A percentile compares a stretch with the other conserved stretches of the same genome.
These are phyloP conservation scores for Syngnathoides biaculeatus DNA, from an alignment of 2,113 vertebrate species.

Conservation along the genomic window DNA sequence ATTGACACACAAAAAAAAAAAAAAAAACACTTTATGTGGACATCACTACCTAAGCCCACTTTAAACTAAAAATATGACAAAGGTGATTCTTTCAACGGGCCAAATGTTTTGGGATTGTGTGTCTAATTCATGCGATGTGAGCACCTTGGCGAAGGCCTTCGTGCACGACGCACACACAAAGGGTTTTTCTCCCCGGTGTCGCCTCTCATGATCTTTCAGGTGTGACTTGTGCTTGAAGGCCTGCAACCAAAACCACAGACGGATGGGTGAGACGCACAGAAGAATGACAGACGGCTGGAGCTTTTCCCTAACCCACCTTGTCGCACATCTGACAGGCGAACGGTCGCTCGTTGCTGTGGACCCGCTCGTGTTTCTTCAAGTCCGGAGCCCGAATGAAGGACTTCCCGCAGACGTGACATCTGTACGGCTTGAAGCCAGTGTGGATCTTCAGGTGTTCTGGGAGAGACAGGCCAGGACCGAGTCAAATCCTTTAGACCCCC, in stretches of 20 bases:
- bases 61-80: too few relatives aligned
- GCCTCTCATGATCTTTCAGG: slow-evolving; percentile 65
- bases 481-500: too few relatives aligned
- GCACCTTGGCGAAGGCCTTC: slow-evolving; percentile 68
- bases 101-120: neutral
- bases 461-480: slow-evolving; percentile 15
- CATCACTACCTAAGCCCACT: too few relatives aligned
- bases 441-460: slow-evolving; percentile 70
- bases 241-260: slow-evolving; percentile 23
- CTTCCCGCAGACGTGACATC: slow-evolving; percentile 68
- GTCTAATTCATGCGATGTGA: neutral
- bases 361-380: slow-evolving; percentile 65
- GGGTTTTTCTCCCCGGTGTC: slow-evolving; percentile 66
- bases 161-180: slow-evolving; percentile 64
- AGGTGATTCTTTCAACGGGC: neutral
- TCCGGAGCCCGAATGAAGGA: slow-evolving; percentile 68
- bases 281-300: too few relatives aligned
- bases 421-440: slow-evolving; percentile 64
- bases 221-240: slow-evolving; percentile 69
- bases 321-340: slow-evolving; percentile 70
- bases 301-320: slow-evolving; percentile 40
- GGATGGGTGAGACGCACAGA: neutral
- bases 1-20: too few relatives aligned
- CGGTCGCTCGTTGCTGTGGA: slow-evolving; percentile 68
- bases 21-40: too few relatives aligned